A percentile compares a stretch with the other conserved stretches of the same genome.
These are phyloP conservation scores for Pteronura brasiliensis DNA, from an alignment of 2,113 vertebrate species.

Conservation along the genomic window DNA sequence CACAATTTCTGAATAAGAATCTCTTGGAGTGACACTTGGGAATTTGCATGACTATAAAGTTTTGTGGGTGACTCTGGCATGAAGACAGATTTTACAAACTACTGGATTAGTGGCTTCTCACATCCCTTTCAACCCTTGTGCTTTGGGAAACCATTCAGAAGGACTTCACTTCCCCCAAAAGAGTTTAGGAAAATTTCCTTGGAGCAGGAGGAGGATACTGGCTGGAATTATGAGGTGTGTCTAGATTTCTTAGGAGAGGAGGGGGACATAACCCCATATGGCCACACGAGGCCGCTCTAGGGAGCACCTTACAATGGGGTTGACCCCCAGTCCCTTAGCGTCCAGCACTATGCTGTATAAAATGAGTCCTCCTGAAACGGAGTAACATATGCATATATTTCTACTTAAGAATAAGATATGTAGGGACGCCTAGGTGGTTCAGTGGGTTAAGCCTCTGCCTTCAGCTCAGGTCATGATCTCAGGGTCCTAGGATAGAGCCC, in stretches of 20 bases:
- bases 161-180: background rate
- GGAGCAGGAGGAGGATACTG: background rate
- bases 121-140: background rate
- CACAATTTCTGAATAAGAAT: background rate
- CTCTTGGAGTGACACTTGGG: background rate
- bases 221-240: background rate
- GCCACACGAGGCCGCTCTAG: background rate
- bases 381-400: no score
- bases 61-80: background rate
- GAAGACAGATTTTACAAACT: background rate
- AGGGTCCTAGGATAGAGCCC: no score
- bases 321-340: background rate
- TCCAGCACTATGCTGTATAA: no score
- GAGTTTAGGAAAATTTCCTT: background rate
- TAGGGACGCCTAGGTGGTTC: no score
- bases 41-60: background rate
- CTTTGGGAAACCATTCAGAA: background rate
- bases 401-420: background rate
- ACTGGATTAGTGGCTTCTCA: background rate
- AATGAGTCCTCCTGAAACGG: background rate
- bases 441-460: no score
- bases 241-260: background rate
- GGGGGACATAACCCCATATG: background rate
- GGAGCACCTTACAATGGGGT: background rate
- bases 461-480: no score